These are phyloP conservation scores for Trissolcus basalis DNA, from an alignment of 1,140 invertebrate species.

Conservation along the genomic window DNA sequence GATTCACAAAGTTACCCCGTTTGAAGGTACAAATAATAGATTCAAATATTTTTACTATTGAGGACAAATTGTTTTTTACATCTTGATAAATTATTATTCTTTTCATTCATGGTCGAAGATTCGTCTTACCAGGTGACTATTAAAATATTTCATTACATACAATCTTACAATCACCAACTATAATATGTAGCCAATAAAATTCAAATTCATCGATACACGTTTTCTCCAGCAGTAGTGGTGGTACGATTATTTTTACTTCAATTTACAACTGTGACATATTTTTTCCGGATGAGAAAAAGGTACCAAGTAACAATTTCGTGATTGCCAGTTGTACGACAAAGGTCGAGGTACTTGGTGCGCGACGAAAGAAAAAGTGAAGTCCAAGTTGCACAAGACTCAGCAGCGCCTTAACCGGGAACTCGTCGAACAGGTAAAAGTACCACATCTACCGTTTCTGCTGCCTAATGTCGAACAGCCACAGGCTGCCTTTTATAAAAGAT, in stretches of 20 bases:
- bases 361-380: constrained; percentile 65
- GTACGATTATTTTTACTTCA: neutral
- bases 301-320: constrained; percentile 7
- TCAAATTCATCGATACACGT: neutral
- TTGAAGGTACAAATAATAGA: too few species aligned
- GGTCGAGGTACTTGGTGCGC: constrained; percentile 47
- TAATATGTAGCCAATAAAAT: too few species aligned
- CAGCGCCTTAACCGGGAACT: constrained; percentile 70
- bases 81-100: too few species aligned
- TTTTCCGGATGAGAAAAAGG: neutral
- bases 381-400: constrained; percentile 67
- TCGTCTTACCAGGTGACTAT: too few species aligned
- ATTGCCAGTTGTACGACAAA: constrained; percentile 35
- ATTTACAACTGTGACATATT: neutral
- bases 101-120: too few species aligned
- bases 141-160: too few species aligned
- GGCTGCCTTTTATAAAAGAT: constrained; percentile 61
- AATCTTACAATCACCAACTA: too few species aligned
- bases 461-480: constrained; percentile 57
- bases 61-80: too few species aligned
- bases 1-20: too few species aligned
- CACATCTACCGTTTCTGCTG: constrained; percentile 49
- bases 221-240: too few species aligned
- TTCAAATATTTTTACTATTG: too few species aligned
- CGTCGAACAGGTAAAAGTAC: constrained; percentile 63